phyloP scores from a whole-genome alignment of 2,888 invertebrate genomes.

The Smittia sp. region DNA sequence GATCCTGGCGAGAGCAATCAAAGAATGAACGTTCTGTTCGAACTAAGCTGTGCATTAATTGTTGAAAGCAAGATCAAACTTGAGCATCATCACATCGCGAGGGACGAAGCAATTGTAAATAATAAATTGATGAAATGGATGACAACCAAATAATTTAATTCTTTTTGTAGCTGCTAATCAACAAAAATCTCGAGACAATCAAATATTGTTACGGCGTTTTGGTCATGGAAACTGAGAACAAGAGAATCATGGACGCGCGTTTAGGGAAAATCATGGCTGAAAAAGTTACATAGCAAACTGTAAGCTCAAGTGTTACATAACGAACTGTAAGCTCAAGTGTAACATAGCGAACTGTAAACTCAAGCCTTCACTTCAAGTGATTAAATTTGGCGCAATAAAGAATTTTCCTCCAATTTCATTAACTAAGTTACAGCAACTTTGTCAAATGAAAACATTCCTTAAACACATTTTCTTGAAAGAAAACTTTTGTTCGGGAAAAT shows the following conservation, averaged over 20 bases:
- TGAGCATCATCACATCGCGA: not conserved
- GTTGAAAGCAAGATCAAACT: constrained; percentile 15
- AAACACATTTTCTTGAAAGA: too few species aligned
- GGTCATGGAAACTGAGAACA: constrained; percentile 20
- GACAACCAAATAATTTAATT: too few species aligned
- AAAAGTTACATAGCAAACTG: constrained; percentile 25
- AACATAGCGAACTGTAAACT: too few species aligned
- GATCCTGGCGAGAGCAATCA: constrained; percentile 29
- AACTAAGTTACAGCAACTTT: too few species aligned
- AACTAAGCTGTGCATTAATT: constrained; percentile 38
- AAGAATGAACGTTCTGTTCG: constrained; percentile 23
- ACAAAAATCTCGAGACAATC: constrained; percentile 16
- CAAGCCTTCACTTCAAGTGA: too few species aligned
- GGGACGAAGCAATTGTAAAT: constrained; percentile 22
- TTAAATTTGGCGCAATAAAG: too few species aligned
- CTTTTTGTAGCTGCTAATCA: constrained; percentile 11
- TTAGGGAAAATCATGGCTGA: constrained; percentile 33
- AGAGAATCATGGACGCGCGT: constrained; percentile 35
- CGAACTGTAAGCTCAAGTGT: too few species aligned
- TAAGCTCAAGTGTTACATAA: too few species aligned
- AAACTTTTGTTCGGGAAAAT: too few species aligned
- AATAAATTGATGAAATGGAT: too few species aligned
- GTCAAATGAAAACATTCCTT: too few species aligned
- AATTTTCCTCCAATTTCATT: too few species aligned
- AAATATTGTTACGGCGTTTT: constrained; percentile 25